A percentile compares a stretch with the other conserved stretches of the same genome.
Conservation (phyloP, 2,113 vertebrate genomes). For the Cryptotis parvus region DNA sequence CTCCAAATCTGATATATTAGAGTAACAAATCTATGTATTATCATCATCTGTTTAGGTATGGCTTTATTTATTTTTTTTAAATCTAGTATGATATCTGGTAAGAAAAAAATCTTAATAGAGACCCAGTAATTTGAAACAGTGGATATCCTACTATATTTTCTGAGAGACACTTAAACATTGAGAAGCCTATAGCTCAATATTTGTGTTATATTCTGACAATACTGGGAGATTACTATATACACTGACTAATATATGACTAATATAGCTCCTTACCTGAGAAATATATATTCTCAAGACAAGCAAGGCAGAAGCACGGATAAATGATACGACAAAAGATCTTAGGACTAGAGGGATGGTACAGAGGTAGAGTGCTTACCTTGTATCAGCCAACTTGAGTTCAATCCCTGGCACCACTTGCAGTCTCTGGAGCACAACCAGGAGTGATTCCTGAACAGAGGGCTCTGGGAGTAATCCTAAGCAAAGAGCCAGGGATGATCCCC, state of each 20-base stretch:
- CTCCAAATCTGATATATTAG: background rate
- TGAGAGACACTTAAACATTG: background rate
- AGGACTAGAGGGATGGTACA: background rate
- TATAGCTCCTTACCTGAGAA: background rate
- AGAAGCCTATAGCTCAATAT: background rate
- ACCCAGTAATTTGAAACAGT: background rate
- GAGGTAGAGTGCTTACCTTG: background rate
- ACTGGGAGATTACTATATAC: background rate
- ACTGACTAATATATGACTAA: background rate
- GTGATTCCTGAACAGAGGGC: no score
- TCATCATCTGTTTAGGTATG: background rate
- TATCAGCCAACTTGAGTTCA: background rate
- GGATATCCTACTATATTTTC: background rate
- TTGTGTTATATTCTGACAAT: background rate
- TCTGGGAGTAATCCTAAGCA: no score
- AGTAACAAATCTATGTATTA: background rate
- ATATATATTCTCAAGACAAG: background rate
- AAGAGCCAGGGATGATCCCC: no score
- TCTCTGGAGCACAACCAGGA: no score
- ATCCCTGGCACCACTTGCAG: background rate
- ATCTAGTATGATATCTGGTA: background rate
- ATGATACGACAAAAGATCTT: conserved; percentile 3
- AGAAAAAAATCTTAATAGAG: conserved; percentile 4
- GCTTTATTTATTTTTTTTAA: conserved; percentile 9
- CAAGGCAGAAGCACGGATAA: background rate